These are phyloP conservation scores for Allobates femoralis DNA, from an alignment of 2,797 vertebrate genomes.

Conservation along the genomic window DNA sequence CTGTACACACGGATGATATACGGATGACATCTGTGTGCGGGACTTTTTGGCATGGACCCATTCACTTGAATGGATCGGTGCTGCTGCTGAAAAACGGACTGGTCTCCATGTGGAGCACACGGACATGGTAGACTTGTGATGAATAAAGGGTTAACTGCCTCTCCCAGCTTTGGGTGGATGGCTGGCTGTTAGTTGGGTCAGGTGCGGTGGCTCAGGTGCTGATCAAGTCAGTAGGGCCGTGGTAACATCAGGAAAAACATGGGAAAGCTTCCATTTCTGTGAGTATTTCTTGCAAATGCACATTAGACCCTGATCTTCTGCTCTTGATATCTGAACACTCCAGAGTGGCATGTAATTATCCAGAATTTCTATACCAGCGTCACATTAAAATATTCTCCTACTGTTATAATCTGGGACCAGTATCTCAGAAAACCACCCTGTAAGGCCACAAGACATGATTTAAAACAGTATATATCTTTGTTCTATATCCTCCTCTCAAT, in stretches of 20 bases:
- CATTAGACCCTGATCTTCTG: not conserved
- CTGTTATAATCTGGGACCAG: not conserved
- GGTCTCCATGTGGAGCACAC: too few relatives aligned
- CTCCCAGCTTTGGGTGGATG: not conserved
- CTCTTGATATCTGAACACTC: not conserved
- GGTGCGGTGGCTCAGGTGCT: slow-evolving; percentile 9
- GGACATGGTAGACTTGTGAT: too few relatives aligned
- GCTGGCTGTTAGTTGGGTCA: slow-evolving; percentile 2
- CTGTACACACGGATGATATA: too few relatives aligned
- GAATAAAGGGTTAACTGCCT: slow-evolving; percentile 5
- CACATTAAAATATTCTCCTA: too few relatives aligned
- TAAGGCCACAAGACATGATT: too few relatives aligned
- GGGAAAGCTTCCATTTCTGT: slow-evolving; percentile 3
- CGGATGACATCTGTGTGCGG: too few relatives aligned
- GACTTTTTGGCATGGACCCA: too few relatives aligned
- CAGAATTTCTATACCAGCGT: too few relatives aligned
- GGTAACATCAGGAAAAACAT: slow-evolving; percentile 6
- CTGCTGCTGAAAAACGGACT: too few relatives aligned
- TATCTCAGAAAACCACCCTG: not conserved
- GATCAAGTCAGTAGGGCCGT: not conserved
- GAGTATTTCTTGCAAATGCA: not conserved
- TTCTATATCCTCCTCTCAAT: too few relatives aligned
- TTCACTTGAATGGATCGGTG: too few relatives aligned
- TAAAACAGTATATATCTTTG: too few relatives aligned
- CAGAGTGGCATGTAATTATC: not conserved